These are phyloP conservation scores for Bimastos eiseni DNA, from an alignment of 2,888 invertebrate genomes.

Conservation along the genomic window DNA sequence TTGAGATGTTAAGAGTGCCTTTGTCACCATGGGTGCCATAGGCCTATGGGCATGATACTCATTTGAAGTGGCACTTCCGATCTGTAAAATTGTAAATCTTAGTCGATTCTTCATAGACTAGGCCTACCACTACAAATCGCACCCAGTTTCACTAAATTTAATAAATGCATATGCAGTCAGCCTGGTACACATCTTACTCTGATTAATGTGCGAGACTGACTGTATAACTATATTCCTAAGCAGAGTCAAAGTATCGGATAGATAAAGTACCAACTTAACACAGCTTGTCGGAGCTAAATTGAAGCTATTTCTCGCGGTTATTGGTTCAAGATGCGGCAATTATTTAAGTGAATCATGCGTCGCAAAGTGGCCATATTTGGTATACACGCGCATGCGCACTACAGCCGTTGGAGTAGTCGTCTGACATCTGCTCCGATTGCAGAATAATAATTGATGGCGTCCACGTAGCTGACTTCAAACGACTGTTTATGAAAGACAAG, in stretches of 20 bases:
- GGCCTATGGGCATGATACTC: too few relatives aligned
- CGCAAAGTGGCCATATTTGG: constrained; percentile 5
- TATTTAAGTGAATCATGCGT: background rate
- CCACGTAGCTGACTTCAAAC: background rate
- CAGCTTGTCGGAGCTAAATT: background rate
- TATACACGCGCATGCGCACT: background rate
- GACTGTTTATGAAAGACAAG: constrained; percentile 13
- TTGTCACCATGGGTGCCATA: too few relatives aligned
- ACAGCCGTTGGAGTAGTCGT: background rate
- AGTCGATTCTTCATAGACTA: background rate
- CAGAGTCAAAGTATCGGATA: background rate
- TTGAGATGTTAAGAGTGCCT: too few relatives aligned
- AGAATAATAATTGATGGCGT: background rate
- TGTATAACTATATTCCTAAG: background rate
- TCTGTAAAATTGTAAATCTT: too few relatives aligned
- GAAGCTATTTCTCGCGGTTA: background rate
- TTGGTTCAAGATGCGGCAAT: background rate
- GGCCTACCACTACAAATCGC: background rate
- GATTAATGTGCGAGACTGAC: background rate
- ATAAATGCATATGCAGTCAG: background rate
- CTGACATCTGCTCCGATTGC: background rate
- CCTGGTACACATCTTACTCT: background rate
- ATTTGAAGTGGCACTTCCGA: too few relatives aligned
- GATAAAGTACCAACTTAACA: background rate
- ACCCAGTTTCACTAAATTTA: background rate